Evolutionary conservation across 2,888 invertebrate species (phyloP).

Genomic region (Nephrotoma flavescens): DNA sequence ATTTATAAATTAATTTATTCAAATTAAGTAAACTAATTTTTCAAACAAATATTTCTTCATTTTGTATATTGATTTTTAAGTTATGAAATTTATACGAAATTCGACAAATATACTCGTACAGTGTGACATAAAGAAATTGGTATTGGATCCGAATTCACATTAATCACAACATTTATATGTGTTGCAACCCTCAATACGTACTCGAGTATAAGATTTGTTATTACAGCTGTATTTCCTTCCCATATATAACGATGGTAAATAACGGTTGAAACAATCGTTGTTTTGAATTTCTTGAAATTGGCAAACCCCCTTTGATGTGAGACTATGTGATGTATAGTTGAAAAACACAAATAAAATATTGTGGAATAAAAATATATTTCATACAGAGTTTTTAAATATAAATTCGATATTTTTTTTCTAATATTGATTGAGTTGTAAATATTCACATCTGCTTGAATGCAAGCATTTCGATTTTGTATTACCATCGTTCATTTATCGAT

Average conservation of each 20-base stretch:
- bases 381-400: too few relatives aligned
- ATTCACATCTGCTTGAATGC: too few relatives aligned
- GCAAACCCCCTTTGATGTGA: not conserved
- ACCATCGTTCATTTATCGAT: too few relatives aligned
- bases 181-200: not conserved
- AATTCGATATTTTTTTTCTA: too few relatives aligned
- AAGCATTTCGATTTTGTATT: too few relatives aligned
- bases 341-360: too few relatives aligned
- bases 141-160: not conserved
- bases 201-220: not conserved
- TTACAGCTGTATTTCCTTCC: not conserved
- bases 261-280: not conserved
- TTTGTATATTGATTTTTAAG: not conserved
- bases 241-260: not conserved
- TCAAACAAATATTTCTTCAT: not conserved
- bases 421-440: too few relatives aligned
- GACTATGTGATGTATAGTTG: too few relatives aligned
- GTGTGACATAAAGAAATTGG: too few relatives aligned
- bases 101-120: too few relatives aligned
- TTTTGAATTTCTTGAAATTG: not conserved
- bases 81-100: not conserved
- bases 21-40: not conserved
- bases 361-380: too few relatives aligned
- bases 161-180: not conserved
- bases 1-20: not conserved